A percentile compares a stretch with the other conserved stretches of the same genome.
Evolutionary conservation across 2,797 vertebrate species (phyloP).

Genomic region (Ispidina lecontei): DNA sequence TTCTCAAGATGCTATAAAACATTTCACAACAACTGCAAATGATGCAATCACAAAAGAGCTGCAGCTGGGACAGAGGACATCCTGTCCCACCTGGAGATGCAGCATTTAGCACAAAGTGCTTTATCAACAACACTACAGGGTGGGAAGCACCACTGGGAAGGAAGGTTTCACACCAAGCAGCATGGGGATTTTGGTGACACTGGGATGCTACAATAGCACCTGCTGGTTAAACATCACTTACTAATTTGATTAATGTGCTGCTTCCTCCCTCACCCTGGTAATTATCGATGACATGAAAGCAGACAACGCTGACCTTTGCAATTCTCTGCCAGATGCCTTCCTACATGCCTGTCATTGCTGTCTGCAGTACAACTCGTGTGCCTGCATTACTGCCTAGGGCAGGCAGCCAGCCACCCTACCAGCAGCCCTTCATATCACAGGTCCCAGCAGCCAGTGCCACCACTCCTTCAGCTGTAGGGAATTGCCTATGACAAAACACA

Average conservation of each 20-base stretch:
- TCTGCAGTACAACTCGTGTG: accelerated
- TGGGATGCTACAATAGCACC: background rate
- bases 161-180: background rate
- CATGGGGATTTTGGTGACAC: accelerated
- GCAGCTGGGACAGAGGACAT: background rate
- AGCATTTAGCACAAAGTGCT: background rate
- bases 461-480: background rate
- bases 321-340: background rate
- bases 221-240: slow-evolving; percentile 1
- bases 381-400: background rate
- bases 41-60: background rate
- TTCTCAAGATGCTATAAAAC: background rate
- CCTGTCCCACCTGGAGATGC: background rate
- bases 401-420: background rate
- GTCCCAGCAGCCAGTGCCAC: background rate
- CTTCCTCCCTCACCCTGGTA: slow-evolving; percentile 29
- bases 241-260: slow-evolving; percentile 48
- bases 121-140: background rate
- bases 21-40: background rate
- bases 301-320: slow-evolving; percentile 12
- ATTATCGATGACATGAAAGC: background rate
- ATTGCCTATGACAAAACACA: background rate
- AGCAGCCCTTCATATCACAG: background rate
- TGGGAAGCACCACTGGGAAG: background rate
- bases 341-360: background rate